A percentile compares a stretch with the other conserved stretches of the same genome.
phyloP scores from a whole-genome alignment of 1,140 invertebrate species.

The Papilio xuthus region DNA sequence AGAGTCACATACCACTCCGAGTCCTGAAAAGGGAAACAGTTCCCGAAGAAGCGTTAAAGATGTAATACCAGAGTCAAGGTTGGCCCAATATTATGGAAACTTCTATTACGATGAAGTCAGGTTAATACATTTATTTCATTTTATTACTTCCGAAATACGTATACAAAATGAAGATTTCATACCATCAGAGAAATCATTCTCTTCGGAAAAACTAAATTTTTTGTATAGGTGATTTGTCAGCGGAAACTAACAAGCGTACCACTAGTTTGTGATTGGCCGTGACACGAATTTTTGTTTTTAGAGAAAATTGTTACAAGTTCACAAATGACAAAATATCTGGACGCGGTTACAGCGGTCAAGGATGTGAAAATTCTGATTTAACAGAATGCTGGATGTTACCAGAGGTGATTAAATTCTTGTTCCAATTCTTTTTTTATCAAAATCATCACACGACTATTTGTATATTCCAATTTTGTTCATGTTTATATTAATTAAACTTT shows the following conservation, averaged over 20 bases:
- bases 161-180: background rate
- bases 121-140: constrained; percentile 36
- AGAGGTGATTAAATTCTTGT: constrained; percentile 54
- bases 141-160: background rate
- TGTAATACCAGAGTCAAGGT: constrained; percentile 73
- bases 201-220: background rate
- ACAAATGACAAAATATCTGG: constrained; percentile 57
- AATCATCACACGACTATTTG: background rate
- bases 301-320: constrained; percentile 73
- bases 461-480: background rate
- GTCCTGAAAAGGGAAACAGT: constrained; percentile 64
- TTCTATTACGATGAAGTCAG: constrained; percentile 76
- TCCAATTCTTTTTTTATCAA: background rate
- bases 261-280: background rate
- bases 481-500: background rate
- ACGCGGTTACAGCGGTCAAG: constrained; percentile 59
- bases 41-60: constrained; percentile 70
- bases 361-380: constrained; percentile 69
- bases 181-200: background rate
- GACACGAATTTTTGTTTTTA: constrained; percentile 47
- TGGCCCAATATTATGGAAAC: constrained; percentile 75
- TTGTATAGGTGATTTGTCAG: background rate
- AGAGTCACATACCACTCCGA: constrained; percentile 60
- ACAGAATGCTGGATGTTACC: constrained; percentile 79
- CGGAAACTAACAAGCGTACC: background rate